These are phyloP conservation scores for Onychomys torridus DNA, from an alignment of 2,797 vertebrate species.

Conservation along the genomic window DNA sequence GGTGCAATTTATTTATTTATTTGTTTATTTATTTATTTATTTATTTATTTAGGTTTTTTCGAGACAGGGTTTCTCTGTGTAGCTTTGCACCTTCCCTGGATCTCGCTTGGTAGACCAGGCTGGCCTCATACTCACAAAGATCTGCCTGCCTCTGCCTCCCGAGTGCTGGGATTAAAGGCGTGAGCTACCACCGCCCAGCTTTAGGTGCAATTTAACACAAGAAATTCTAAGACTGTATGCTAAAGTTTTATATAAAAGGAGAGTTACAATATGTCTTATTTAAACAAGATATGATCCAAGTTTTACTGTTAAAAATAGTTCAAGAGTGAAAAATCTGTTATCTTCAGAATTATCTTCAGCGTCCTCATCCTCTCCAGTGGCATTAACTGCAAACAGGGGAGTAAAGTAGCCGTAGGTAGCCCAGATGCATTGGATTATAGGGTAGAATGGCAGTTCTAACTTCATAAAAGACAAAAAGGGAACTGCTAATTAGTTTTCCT, in stretches of 20 bases:
- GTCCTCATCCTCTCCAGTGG: fast-evolving
- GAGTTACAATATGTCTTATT: neutral
- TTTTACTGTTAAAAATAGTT: neutral
- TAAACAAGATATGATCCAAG: neutral
- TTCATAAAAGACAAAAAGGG: neutral
- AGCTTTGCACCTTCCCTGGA: too few relatives aligned
- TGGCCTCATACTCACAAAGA: too few relatives aligned
- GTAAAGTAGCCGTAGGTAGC: neutral
- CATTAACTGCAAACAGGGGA: neutral
- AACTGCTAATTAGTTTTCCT: neutral
- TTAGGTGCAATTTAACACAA: neutral
- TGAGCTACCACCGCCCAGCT: too few relatives aligned
- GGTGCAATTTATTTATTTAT: neutral
- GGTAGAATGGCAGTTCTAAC: neutral
- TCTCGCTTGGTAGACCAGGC: too few relatives aligned
- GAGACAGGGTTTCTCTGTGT: too few relatives aligned
- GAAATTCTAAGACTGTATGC: neutral
- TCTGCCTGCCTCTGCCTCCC: too few relatives aligned
- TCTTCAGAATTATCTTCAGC: neutral
- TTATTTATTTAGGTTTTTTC: too few relatives aligned
- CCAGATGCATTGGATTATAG: neutral
- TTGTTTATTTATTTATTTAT: too few relatives aligned
- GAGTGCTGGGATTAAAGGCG: too few relatives aligned
- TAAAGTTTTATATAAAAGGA: neutral
- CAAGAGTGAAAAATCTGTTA: neutral